phyloP scores from a whole-genome alignment of 2,113 vertebrate genomes.

The Psilopogon haemacephalus region DNA sequence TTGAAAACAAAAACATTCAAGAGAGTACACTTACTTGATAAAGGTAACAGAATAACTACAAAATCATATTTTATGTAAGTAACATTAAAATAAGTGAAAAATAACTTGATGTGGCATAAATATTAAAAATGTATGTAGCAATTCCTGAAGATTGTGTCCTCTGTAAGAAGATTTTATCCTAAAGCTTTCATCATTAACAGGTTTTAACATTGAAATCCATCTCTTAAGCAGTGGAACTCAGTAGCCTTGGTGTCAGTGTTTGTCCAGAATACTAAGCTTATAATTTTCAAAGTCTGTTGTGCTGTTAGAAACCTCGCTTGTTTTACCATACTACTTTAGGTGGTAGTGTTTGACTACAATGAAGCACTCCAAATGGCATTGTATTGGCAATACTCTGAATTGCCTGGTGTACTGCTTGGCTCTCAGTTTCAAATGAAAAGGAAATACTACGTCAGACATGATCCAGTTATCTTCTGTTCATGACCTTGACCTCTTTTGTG shows the following conservation, averaged over 20 bases:
- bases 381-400: not conserved
- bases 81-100: not conserved
- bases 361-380: not conserved
- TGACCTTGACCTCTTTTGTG: conserved; percentile 37
- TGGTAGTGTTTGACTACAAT: conserved; percentile 3
- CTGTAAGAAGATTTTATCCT: not conserved
- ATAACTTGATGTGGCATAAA: not conserved
- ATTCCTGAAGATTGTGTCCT: not conserved
- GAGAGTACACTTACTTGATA: not conserved
- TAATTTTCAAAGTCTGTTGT: not conserved
- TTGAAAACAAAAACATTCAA: not conserved
- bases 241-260: not conserved
- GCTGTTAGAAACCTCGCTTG: not conserved
- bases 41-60: not conserved
- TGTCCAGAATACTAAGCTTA: not conserved
- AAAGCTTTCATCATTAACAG: not conserved
- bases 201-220: not conserved
- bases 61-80: not conserved
- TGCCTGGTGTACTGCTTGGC: not conserved
- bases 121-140: not conserved
- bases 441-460: not conserved
- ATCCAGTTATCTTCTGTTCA: not conserved
- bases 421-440: not conserved
- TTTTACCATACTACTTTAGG: not conserved
- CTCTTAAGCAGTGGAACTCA: not conserved